phyloP scores from a whole-genome alignment of 2,888 invertebrate species.

The Smittia sp. region DNA sequence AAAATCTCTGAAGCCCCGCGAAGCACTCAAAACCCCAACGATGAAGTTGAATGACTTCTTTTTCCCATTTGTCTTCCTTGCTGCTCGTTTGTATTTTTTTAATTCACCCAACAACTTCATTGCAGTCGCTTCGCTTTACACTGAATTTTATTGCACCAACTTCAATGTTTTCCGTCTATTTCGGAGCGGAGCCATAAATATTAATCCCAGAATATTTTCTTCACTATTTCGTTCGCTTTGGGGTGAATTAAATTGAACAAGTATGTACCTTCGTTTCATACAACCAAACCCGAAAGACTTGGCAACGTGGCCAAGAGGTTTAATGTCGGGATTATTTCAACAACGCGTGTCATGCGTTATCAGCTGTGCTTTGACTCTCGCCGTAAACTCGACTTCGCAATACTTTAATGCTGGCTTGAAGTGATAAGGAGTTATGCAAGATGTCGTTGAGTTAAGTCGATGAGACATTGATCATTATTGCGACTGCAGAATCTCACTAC shows the following conservation, averaged over 20 bases:
- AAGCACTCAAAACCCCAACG: neutral
- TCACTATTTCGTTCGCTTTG: neutral
- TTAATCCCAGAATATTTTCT: neutral
- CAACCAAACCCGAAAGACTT: too few species aligned
- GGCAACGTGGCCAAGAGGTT: neutral
- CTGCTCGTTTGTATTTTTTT: neutral
- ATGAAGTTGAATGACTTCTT: neutral
- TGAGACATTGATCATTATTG: too few species aligned
- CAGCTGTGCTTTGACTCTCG: neutral
- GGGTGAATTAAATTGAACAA: constrained; percentile 1
- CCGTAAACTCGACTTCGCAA: too few species aligned
- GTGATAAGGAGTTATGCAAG: too few species aligned
- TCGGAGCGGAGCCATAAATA: neutral
- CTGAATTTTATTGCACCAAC: neutral
- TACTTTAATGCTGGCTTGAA: too few species aligned
- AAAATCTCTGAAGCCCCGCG: neutral
- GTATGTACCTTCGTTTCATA: too few species aligned
- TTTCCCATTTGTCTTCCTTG: neutral
- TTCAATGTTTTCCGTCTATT: neutral
- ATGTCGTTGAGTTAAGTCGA: too few species aligned
- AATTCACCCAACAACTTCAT: neutral
- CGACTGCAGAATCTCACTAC: too few species aligned
- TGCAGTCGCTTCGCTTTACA: neutral
- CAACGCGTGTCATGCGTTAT: neutral
- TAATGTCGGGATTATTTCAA: neutral